phyloP scores from a whole-genome alignment of 2,113 vertebrate species.

The Sinocyclocheilus anshuiensis region DNA sequence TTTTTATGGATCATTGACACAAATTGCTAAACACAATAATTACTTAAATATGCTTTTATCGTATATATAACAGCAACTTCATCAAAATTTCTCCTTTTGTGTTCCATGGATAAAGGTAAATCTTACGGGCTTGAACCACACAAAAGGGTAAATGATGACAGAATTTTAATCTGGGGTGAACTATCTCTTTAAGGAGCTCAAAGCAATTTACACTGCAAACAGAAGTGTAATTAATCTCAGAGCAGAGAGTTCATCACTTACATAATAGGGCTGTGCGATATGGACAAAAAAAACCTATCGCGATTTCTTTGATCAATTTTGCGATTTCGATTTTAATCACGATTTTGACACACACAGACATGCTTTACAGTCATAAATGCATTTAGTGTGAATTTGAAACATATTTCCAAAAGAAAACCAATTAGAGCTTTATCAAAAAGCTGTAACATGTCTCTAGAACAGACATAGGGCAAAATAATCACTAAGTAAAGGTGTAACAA shows the following conservation, averaged over 20 bases:
- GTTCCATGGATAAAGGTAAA: not conserved
- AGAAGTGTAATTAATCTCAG: slow-evolving; percentile 18
- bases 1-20: not conserved
- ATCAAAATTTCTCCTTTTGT: not conserved
- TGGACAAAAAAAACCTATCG: too few relatives aligned
- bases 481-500: too few relatives aligned
- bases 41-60: not conserved
- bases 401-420: too few relatives aligned
- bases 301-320: too few relatives aligned
- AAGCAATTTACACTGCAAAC: not conserved
- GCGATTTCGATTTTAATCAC: too few relatives aligned
- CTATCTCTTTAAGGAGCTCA: not conserved
- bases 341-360: too few relatives aligned
- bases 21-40: not conserved
- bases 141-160: not conserved
- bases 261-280: too few relatives aligned
- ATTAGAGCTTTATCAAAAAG: too few relatives aligned
- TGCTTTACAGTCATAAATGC: too few relatives aligned
- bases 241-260: slow-evolving; percentile 11
- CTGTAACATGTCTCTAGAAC: too few relatives aligned
- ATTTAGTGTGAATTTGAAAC: too few relatives aligned
- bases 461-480: too few relatives aligned
- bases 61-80: not conserved
- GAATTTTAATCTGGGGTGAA: not conserved
- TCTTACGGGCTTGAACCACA: not conserved